Conservation (phyloP, 2,888 invertebrate species). For the Lypha dubia region DNA sequence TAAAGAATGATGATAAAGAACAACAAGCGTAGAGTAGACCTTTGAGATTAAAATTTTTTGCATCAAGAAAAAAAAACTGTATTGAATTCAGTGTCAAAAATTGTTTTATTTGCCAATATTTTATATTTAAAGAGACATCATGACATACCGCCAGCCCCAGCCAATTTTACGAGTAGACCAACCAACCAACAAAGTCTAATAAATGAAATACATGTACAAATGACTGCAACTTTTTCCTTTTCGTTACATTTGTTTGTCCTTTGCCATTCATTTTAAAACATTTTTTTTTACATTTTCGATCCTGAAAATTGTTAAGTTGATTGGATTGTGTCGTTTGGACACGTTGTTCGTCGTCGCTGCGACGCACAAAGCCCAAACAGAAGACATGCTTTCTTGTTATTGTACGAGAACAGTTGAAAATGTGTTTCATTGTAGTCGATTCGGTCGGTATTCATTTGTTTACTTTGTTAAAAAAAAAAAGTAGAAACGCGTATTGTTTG, state of each 20-base stretch:
- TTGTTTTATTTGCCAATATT: conserved; percentile 81
- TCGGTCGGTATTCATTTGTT: conserved; percentile 26
- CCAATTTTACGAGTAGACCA: too few relatives aligned
- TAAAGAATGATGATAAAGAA: conserved; percentile 18
- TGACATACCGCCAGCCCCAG: conserved; percentile 9
- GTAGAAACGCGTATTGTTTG: conserved; percentile 10
- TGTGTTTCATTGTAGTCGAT: conserved; percentile 18
- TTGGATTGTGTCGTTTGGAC: conserved; percentile 56
- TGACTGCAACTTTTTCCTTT: conserved; percentile 20
- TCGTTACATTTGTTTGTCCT: conserved; percentile 14
- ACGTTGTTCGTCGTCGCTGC: conserved; percentile 1
- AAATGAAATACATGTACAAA: conserved; percentile 43
- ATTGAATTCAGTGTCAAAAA: conserved; percentile 83
- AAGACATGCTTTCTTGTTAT: conserved; percentile 14
- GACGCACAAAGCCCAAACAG: background rate
- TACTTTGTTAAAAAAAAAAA: conserved; percentile 15
- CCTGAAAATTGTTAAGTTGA: conserved; percentile 62
- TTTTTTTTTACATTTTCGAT: conserved; percentile 22
- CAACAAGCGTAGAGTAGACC: conserved; percentile 16
- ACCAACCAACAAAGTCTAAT: conserved; percentile 44
- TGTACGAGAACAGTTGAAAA: conserved; percentile 9
- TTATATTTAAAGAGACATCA: conserved; percentile 74
- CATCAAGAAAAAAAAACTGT: conserved; percentile 57
- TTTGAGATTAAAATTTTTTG: conserved; percentile 43
- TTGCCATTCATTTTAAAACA: conserved; percentile 34